A percentile compares a stretch with the other conserved stretches of the same genome.
These are phyloP conservation scores for Peromyscus attwateri DNA, from an alignment of 2,797 vertebrate species.

Conservation along the genomic window DNA sequence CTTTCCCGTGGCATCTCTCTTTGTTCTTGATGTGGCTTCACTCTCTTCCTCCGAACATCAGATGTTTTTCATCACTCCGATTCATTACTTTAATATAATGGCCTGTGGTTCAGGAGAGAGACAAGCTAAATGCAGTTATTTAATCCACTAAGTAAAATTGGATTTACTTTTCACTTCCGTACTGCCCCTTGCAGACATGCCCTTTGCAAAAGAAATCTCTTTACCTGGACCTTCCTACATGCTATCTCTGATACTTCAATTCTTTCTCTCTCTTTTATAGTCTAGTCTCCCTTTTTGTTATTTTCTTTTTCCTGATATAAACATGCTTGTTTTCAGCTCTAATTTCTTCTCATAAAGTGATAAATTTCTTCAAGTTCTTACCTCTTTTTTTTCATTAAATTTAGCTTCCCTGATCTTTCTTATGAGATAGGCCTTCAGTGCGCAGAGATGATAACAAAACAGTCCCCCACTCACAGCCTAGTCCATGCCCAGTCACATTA, in stretches of 20 bases:
- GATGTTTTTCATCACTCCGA: not conserved
- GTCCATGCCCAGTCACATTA: not conserved
- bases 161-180: not conserved
- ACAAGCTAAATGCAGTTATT: not conserved
- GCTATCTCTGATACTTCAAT: not conserved
- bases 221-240: not conserved
- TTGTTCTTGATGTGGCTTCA: not conserved
- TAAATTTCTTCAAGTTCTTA: not conserved
- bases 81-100: not conserved
- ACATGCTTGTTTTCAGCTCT: not conserved
- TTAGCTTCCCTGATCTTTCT: not conserved
- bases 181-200: not conserved
- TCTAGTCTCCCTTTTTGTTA: not conserved
- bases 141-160: not conserved
- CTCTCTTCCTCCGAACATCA: not conserved
- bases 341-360: not conserved
- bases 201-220: not conserved
- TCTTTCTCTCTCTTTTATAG: not conserved
- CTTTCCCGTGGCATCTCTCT: not conserved
- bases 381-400: not conserved
- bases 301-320: not conserved
- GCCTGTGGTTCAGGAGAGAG: not conserved
- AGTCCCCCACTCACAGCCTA: not conserved
- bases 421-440: not conserved
- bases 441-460: not conserved